Evolutionary conservation across 2,888 invertebrate species (phyloP).

Genomic region (Rapana venosa): DNA sequence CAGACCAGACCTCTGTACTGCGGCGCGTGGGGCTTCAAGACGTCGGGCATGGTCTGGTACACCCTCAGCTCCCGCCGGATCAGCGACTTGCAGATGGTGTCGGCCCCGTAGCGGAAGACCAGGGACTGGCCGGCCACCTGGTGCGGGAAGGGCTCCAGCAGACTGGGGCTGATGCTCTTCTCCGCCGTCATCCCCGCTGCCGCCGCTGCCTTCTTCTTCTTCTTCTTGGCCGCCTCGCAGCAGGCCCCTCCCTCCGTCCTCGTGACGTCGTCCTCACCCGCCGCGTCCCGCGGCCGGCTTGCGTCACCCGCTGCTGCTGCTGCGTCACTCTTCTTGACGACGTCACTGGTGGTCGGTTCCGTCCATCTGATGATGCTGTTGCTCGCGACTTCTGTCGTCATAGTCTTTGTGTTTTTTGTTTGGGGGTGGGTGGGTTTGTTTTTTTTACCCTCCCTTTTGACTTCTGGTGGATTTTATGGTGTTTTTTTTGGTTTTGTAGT

Average conservation of each 20-base stretch:
- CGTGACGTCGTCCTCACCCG: too few relatives aligned
- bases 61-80: constrained; percentile 95
- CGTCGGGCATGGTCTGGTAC: constrained; percentile 95
- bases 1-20: constrained; percentile 89
- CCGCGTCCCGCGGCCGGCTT: too few relatives aligned
- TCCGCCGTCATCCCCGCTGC: not conserved
- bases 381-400: too few relatives aligned
- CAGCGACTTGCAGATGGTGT: constrained; percentile 91
- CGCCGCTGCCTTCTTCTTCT: constrained; percentile 35
- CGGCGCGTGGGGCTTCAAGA: constrained; percentile 94
- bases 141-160: constrained; percentile 81
- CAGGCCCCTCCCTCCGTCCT: not conserved
- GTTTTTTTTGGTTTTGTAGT: too few relatives aligned
- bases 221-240: not conserved
- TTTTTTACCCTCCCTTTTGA: too few relatives aligned
- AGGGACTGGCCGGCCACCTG: constrained; percentile 96
- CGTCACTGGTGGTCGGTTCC: too few relatives aligned
- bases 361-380: too few relatives aligned
- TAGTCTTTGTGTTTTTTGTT: too few relatives aligned
- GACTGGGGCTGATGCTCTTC: not conserved
- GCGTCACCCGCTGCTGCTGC: too few relatives aligned
- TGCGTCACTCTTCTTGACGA: too few relatives aligned
- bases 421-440: too few relatives aligned
- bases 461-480: too few relatives aligned
- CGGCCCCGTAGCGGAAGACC: constrained; percentile 91